Evolutionary conservation across 2,113 vertebrate genomes (phyloP), one percentile per base, ranked within the genome.

Genomic region (Coptodon rendalli): DNA sequence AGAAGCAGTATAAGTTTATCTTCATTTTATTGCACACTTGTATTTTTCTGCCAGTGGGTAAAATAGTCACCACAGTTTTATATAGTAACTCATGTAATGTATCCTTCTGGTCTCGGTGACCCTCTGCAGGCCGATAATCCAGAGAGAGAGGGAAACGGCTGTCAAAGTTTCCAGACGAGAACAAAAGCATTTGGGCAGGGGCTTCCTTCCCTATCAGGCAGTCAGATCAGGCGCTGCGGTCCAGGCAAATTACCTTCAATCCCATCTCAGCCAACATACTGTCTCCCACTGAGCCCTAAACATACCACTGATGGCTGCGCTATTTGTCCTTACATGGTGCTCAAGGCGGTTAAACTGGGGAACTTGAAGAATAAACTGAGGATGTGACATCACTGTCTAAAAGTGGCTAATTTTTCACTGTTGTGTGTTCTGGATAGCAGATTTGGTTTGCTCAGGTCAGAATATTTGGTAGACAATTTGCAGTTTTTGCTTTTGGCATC

Each of bases 151-250:
- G 94, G 86, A 94, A 94, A 86, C 6, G 3, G 16, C 40, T 5
- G 88, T 94, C 94, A 94, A 3, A 93, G 89, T 96, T 96, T 96
- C 95, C 94, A 92, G 76, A 82, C 81, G 13, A 82, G 90, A 94
- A 95, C 94, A 95, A 95, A 96, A 86, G 85, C 81, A 7, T 87
- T 91, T 92, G 95, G 95, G 87, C 81, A 84, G 56, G 71, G 71
- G 90, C 95, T 95, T 94, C 95, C 94, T 94, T 93, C 93, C 92
- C 84, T 93, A 95, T 96, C 95, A 5, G 31, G 24, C 31, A 6
- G 52, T 83, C 54, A 76, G 22, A 96, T 96, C 94, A 92, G 71
- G 86, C 31, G 0, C 82, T 81, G 71, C 7, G 66, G 34, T 53
- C 53, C 87, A 89, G 85, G 89, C 87, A 76, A 85, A 91, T 90